Base-by-base conservation (phyloP, 2,888 invertebrate genomes). In the Deladenus siricidicola region DNA sequence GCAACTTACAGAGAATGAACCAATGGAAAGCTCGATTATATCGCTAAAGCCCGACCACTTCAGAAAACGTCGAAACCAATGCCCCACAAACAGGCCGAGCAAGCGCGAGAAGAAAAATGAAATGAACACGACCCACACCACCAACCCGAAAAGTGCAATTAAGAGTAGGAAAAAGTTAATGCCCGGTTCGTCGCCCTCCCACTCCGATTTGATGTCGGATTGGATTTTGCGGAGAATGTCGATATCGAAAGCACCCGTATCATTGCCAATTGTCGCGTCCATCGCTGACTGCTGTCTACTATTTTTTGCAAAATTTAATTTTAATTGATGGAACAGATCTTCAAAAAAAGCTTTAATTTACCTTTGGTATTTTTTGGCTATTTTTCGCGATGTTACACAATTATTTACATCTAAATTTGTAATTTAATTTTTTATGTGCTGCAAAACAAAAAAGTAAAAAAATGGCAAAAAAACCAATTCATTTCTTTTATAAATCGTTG, bases 1-100 rank as follows among this genome's bases (percentile, higher is more conserved):
- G 39, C 14, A 10, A 6, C 92, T 90, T 57, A 94, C 83, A 4
- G 91, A 90, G 76, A 96, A 86, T 3, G 96, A 94, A 59, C 94
- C 92, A 42, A 76, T 67, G 23, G 60, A 60, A 19, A 69, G 43
- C 14, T 58, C 58, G 21, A 34, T 47, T 30, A 60, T 48, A 54
- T 26, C 54, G 14, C 28, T 26, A 14, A 52, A 23, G 14, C 48
- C 59, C 52, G 29, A 53, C 59, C 60, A 62, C 42, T 26, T 43
- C 17, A 68, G 58, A 23, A 51, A 71, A 59, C 71, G 67, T 45
- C 70, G 74, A 29, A 73, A 51, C 17, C 70, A 30, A 49, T 70
- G 68, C 26, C 72, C 67, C 45, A 73, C 60, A 26, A 75, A 54
- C 0, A 64, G 28, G 6, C 70, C 75, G 44, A 64, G 57, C 21